A percentile compares a stretch with the other conserved stretches of the same genome.
These are phyloP conservation scores for Pseudopleuronectes americanus DNA, from an alignment of 2,797 vertebrate species.

Conservation along the genomic window DNA sequence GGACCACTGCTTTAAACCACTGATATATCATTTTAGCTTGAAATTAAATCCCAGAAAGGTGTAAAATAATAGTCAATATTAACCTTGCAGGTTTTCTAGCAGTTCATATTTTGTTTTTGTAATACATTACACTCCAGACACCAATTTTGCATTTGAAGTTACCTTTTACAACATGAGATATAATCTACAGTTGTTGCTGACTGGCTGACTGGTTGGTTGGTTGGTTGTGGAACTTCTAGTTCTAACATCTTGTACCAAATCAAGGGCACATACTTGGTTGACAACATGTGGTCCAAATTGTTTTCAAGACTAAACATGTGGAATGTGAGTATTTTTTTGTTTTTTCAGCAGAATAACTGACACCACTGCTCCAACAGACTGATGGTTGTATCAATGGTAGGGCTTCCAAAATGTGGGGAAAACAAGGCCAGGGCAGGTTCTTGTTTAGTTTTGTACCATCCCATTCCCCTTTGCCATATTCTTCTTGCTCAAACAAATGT, in stretches of 20 bases:
- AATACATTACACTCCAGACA: too few relatives aligned
- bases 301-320: neutral
- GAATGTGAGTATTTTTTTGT: neutral
- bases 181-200: too few relatives aligned
- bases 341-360: slow-evolving; percentile 1
- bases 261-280: neutral
- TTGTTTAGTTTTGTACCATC: slow-evolving; percentile 12
- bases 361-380: neutral
- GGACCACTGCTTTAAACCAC: too few relatives aligned
- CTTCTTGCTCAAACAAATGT: slow-evolving; percentile 24
- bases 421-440: slow-evolving; percentile 25
- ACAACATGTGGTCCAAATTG: neutral
- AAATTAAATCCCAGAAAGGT: too few relatives aligned
- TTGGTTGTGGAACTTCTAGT: too few relatives aligned
- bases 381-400: neutral
- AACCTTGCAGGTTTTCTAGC: too few relatives aligned
- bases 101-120: too few relatives aligned
- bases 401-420: slow-evolving; percentile 13
- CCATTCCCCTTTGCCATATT: slow-evolving; percentile 36
- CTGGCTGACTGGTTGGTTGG: too few relatives aligned
- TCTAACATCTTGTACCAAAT: neutral
- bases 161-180: too few relatives aligned
- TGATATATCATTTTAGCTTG: too few relatives aligned
- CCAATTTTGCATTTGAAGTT: too few relatives aligned
- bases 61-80: too few relatives aligned